A percentile compares a stretch with the other conserved stretches of the same genome.
Conservation (phyloP, 92 coral and sea anemone species). For the Bergia sp. region DNA sequence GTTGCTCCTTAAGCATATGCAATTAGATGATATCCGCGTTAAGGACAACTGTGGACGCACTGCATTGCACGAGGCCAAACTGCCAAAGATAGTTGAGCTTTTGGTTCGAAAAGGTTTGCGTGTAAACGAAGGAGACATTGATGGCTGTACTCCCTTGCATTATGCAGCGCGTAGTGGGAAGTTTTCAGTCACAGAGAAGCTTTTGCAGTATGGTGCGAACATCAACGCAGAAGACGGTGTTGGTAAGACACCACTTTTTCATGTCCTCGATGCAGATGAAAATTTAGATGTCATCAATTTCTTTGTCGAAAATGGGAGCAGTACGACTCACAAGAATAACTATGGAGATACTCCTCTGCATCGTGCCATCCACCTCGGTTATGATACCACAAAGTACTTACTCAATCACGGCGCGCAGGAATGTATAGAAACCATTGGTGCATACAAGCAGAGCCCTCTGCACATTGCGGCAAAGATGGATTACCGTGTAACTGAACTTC, state of each 20-base stretch:
- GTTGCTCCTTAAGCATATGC: constrained; percentile 22
- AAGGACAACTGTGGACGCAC: constrained; percentile 20
- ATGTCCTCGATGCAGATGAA: constrained; percentile 37
- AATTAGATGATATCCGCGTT: constrained; percentile 1
- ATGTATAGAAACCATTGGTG: constrained; percentile 10
- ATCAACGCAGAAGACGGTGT: constrained; percentile 45
- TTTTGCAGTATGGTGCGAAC: constrained; percentile 24
- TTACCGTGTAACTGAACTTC: constrained; percentile 20
- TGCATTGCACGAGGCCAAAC: constrained; percentile 33
- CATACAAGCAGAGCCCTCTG: constrained; percentile 40
- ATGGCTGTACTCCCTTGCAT: constrained; percentile 37
- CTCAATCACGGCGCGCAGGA: constrained; percentile 28
- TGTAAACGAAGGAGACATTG: constrained; percentile 31
- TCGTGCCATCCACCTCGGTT: constrained; percentile 33
- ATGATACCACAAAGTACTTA: constrained; percentile 24
- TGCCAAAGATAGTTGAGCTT: constrained; percentile 34
- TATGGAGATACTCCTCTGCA: constrained; percentile 43
- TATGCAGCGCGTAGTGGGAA: constrained; percentile 36
- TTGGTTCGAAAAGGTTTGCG: constrained; percentile 26
- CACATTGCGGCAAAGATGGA: constrained; percentile 40
- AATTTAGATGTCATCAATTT: constrained; percentile 33
- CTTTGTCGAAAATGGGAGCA: constrained; percentile 24
- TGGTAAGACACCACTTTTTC: constrained; percentile 40
- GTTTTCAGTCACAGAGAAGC: constrained; percentile 24
- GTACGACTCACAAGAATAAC: constrained; percentile 13